Evolutionary conservation across 1,140 invertebrate species (phyloP).

Genomic region (Diorhabda carinulata): DNA sequence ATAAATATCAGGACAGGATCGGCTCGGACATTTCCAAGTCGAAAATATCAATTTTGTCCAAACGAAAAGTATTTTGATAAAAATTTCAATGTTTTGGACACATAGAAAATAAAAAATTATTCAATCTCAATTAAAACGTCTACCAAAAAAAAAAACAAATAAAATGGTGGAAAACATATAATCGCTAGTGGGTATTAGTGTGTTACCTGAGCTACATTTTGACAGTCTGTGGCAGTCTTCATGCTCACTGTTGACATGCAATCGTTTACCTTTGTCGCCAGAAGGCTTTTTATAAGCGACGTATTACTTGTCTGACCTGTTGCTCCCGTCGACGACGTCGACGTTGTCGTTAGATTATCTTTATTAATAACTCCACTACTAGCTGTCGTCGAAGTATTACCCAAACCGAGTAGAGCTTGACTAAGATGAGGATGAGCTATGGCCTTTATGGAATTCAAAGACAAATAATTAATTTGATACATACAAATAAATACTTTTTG

Average conservation of each 20-base stretch:
- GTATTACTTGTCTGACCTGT: constrained; percentile 48
- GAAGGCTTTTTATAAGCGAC: constrained; percentile 78
- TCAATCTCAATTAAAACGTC: no score
- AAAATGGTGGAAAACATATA: constrained; percentile 4
- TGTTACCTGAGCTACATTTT: constrained; percentile 51
- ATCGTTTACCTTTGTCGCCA: constrained; percentile 80
- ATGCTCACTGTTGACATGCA: constrained; percentile 55
- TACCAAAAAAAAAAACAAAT: neutral
- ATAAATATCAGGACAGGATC: no score
- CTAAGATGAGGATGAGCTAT: constrained; percentile 61
- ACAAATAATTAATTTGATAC: no score
- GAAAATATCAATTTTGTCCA: no score
- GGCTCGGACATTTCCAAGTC: no score
- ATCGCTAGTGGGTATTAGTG: constrained; percentile 38
- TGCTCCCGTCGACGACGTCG: constrained; percentile 44
- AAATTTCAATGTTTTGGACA: no score
- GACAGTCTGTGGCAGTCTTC: constrained; percentile 47
- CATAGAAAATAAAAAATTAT: no score
- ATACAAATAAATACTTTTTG: no score
- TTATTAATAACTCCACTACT: constrained; percentile 32
- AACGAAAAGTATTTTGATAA: no score
- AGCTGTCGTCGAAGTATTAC: constrained; percentile 46
- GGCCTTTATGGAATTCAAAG: constrained; percentile 43
- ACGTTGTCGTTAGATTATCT: constrained; percentile 31
- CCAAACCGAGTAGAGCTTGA: constrained; percentile 55